Percentiles rank a stretch among this genome's conserved stretches.
phyloP scores from a whole-genome alignment of 2,797 vertebrate genomes.

The Neomorphus geoffroyi region DNA sequence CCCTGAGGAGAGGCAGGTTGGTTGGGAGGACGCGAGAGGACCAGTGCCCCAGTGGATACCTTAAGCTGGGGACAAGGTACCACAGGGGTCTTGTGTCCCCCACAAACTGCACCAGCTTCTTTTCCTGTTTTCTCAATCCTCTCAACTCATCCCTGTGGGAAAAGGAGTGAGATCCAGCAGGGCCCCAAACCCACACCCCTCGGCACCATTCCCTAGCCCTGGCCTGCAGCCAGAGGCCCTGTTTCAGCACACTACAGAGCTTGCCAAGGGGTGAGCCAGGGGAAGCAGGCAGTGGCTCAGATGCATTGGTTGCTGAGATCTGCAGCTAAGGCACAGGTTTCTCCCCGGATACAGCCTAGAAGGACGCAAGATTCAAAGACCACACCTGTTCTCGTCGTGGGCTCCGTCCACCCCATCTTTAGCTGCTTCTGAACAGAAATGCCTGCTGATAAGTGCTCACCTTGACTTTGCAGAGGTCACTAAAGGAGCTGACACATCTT shows the following conservation, averaged over 20 bases:
- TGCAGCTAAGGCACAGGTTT: neutral
- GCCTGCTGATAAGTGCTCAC: neutral
- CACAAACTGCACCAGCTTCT: neutral
- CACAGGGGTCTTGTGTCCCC: neutral
- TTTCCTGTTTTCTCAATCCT: neutral
- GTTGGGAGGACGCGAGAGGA: neutral
- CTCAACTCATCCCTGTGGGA: neutral
- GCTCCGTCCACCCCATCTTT: neutral
- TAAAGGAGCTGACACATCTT: no score
- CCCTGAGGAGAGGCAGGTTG: neutral
- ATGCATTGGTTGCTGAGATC: neutral
- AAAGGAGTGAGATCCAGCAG: neutral
- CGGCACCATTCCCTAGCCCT: neutral
- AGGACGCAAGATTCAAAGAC: neutral
- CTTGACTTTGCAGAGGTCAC: neutral
- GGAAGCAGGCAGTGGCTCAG: neutral
- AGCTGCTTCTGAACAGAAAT: conserved; percentile 8
- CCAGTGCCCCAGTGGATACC: neutral
- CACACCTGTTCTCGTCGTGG: neutral
- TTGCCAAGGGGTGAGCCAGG: neutral
- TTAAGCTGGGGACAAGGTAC: neutral
- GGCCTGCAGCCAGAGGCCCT: neutral
- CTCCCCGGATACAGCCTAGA: neutral
- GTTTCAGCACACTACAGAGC: neutral
- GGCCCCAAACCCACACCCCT: neutral